Base-by-base conservation (phyloP, 2,113 vertebrate genomes). In the Ageneiosus marmoratus region DNA sequence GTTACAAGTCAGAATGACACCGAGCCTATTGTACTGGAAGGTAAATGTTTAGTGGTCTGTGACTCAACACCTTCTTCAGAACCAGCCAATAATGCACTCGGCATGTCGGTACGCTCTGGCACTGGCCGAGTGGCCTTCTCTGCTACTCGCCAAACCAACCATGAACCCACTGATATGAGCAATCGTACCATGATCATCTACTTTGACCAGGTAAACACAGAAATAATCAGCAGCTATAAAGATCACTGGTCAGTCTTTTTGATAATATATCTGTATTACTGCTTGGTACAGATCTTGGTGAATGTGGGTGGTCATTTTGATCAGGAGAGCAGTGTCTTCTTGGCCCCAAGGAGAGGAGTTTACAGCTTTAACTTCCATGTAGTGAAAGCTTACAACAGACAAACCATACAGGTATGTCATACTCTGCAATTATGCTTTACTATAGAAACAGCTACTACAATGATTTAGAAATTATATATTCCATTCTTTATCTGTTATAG, bases 281-380 rank as follows among this genome's bases (percentile, higher is more conserved):
- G 2, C 12, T 20, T 80, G 22, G 72, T 20, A 80, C 86, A 96
- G 96, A 95, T 96, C 82, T 89, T 97, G 89, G 96, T 97, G 74
- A 97, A 97, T 0, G 95, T 96, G 32, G 96, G 95, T 0, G 89
- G 89, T 62, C 95, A 95, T 87, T 97, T 97, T 90, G 95, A 96
- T 89, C 93, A 95, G 72, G 93, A 95, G 81, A 95, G 94, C 2
- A 96, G 96, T 46, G 91, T 95, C 79, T 97, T 97, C 46, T 89
- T 96, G 70, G 95, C 96, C 44, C 96, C 96, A 3, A 92, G 95
- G 55, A 91, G 94, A 85, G 96, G 96, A 0, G 95, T 96, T 82
- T 96, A 96, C 91, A 96, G 95, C 83, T 97, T 97, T 91, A 95
- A 94, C 82, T 96, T 96, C 90, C 95, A 97, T 32, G 95, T 97